A percentile compares a stretch with the other conserved stretches of the same genome.
Conservation (phyloP, 1,140 invertebrate species). For the Globodera ellingtonae region DNA sequence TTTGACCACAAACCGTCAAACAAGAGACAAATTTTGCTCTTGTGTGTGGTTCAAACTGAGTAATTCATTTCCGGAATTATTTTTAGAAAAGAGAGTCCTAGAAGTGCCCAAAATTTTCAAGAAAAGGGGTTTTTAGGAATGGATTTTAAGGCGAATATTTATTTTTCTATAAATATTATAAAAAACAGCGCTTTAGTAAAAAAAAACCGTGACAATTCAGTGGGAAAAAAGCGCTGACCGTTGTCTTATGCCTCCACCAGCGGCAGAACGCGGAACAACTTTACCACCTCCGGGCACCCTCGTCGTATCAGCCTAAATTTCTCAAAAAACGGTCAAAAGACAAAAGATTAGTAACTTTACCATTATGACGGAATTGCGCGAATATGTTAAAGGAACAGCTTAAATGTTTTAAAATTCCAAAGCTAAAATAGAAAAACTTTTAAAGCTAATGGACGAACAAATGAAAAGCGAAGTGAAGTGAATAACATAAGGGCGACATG, state of each 20-base stretch:
- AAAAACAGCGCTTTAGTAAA: too few species aligned
- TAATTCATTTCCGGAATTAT: too few species aligned
- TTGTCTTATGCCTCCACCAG: constrained; percentile 57
- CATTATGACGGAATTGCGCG: not conserved
- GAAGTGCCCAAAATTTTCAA: too few species aligned
- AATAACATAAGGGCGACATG: not conserved
- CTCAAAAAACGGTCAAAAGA: not conserved
- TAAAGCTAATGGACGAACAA: not conserved
- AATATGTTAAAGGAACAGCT: not conserved
- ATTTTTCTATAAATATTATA: too few species aligned
- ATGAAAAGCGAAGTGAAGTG: not conserved
- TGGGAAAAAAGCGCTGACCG: constrained; percentile 12
- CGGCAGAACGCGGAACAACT: constrained; percentile 41
- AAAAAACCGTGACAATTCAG: too few species aligned
- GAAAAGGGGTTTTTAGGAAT: too few species aligned
- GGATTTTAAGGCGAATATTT: too few species aligned
- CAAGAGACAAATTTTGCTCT: too few species aligned
- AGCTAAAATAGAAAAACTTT: not conserved
- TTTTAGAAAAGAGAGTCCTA: too few species aligned
- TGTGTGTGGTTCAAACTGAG: too few species aligned
- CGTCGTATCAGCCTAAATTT: constrained; percentile 54
- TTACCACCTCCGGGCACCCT: constrained; percentile 51
- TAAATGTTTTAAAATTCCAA: not conserved
- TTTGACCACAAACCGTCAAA: too few species aligned
- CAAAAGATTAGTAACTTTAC: not conserved